Evolutionary conservation across 2,797 vertebrate genomes (phyloP), one percentile per base, ranked within the genome.

Genomic region (Galago senegalensis): DNA sequence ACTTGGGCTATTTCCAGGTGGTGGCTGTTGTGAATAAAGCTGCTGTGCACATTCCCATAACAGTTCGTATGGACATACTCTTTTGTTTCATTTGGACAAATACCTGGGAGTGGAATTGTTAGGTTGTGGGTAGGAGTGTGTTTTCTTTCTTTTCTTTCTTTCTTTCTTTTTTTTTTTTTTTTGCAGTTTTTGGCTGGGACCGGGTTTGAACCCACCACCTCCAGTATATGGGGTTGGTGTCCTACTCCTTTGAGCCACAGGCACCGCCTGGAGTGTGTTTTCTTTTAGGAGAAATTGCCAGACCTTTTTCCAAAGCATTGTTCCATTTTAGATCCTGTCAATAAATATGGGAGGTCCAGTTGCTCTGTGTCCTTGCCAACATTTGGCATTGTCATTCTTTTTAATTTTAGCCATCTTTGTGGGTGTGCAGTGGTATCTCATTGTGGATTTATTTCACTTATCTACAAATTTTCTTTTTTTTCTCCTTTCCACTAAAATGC

Each of bases 391-490:
- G 53, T 25, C 81, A 37, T 60, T 37, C 75, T 3, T 73, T 80
- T 13, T 49, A 93, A 88, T 70, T 83, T 70, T 82, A 40, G 21
- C 70, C 31, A 16, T 65, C 27, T 21, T 49, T 18, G 21, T 58
- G 20, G 49, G 31, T 63, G 31, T 60, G 17, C 72, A 91, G 56
- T 73, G 12, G 21, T 25, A 25, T 16, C 61, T 88, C 29, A 25
- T 40, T 83, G 77, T 73, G 72, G 65, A 34, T 88, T 92, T 85
- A 85, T 88, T 79, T 80, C 58, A 56, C 46, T 58, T 79, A 34
- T 80, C 88, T 34, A 69, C 37, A 46, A 11, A 69, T 58, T 53
- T 61, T 20, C 25, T 69, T 61, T 88, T 77, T 18, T 46, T 79
- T 69, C 7, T 73, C 49, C 34, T 43, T 80, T 60, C 67, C 25